Conservation (phyloP, 2,113 vertebrate genomes). For the Ornithorhynchus anatinus region DNA sequence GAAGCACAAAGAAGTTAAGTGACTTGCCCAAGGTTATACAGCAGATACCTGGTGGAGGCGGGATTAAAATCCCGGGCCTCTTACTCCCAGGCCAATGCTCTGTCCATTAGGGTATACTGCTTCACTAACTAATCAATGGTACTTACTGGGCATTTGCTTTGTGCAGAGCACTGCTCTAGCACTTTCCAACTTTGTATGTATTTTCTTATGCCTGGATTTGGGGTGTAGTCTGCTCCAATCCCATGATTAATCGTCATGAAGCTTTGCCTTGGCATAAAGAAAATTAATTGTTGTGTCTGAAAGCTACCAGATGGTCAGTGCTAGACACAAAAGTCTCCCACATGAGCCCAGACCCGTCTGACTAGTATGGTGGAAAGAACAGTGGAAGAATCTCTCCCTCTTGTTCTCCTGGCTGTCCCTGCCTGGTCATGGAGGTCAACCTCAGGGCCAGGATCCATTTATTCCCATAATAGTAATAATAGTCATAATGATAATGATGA, state of each 20-base stretch:
- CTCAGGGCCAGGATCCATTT: too few species aligned
- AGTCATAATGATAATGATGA: too few species aligned
- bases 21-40: too few species aligned
- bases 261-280: slow-evolving; percentile 40
- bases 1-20: too few species aligned
- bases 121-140: too few species aligned
- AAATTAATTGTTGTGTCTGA: slow-evolving; percentile 23
- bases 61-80: too few species aligned
- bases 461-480: too few species aligned
- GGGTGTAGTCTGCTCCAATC: slow-evolving; percentile 24
- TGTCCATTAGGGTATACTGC: too few species aligned
- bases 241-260: slow-evolving; percentile 55
- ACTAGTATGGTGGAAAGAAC: background rate
- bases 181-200: slow-evolving; percentile 38
- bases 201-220: slow-evolving; percentile 1
- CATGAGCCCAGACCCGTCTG: slow-evolving; percentile 1
- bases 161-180: background rate
- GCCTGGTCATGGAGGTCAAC: too few species aligned
- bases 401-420: too few species aligned
- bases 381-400: background rate
- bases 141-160: slow-evolving; percentile 3
- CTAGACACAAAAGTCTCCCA: slow-evolving; percentile 11
- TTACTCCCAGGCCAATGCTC: too few species aligned
- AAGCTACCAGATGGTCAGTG: slow-evolving; percentile 44
- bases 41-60: too few species aligned